phyloP scores from a whole-genome alignment of 1,140 invertebrate genomes.

The Panagrolaimus sp. region DNA sequence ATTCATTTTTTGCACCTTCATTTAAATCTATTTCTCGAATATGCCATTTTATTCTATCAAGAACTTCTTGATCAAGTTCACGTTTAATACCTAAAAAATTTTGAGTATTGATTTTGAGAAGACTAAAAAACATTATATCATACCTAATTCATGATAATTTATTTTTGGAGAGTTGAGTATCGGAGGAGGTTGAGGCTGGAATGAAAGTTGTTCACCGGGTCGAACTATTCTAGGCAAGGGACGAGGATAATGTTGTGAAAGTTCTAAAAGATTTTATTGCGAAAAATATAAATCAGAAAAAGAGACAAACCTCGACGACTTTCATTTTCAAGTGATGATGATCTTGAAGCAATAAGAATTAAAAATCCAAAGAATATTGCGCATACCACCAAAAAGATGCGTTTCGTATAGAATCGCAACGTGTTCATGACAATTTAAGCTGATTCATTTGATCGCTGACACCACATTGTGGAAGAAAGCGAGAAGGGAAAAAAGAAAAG shows the following conservation, averaged over 20 bases:
- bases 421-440: slow-evolving; percentile 22
- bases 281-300: slow-evolving; percentile 22
- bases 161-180: slow-evolving; percentile 7
- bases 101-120: background rate
- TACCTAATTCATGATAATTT: slow-evolving; percentile 34
- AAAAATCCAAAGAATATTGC: slow-evolving; percentile 41
- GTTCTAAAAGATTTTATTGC: slow-evolving; percentile 9
- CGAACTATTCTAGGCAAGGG: slow-evolving; percentile 7
- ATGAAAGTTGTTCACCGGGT: slow-evolving; percentile 39
- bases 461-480: background rate
- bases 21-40: slow-evolving; percentile 35
- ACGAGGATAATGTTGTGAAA: background rate
- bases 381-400: slow-evolving; percentile 36
- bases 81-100: slow-evolving; percentile 40
- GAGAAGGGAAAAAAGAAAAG: background rate
- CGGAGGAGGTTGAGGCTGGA: slow-evolving; percentile 41
- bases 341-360: slow-evolving; percentile 35
- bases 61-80: slow-evolving; percentile 36
- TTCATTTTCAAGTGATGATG: slow-evolving; percentile 10
- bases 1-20: slow-evolving; percentile 27
- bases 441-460: too few relatives aligned
- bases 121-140: background rate
- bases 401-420: slow-evolving; percentile 41
- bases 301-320: slow-evolving; percentile 10
- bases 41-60: slow-evolving; percentile 37